These are phyloP conservation scores for Diplogasteroides magnus DNA, from an alignment of 1,140 invertebrate genomes.

Conservation along the genomic window DNA sequence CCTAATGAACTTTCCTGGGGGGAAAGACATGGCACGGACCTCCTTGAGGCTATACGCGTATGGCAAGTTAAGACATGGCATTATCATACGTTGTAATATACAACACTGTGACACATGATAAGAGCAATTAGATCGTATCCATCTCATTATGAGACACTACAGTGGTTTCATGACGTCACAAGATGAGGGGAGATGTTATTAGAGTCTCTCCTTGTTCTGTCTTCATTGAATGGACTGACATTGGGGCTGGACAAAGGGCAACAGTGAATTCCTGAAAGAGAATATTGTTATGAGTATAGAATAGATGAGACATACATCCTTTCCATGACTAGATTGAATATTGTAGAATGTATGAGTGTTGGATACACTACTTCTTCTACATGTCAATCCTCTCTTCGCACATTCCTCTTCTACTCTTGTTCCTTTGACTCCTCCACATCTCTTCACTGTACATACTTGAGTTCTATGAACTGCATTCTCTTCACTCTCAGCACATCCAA, in stretches of 20 bases:
- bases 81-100: no score
- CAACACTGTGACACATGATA: no score
- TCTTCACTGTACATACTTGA: background rate
- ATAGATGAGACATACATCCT: background rate
- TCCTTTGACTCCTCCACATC: background rate
- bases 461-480: background rate
- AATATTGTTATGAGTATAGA: background rate
- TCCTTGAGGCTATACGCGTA: no score
- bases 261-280: conserved; percentile 10
- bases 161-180: no score
- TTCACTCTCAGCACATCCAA: background rate
- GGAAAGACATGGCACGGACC: no score
- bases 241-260: conserved; percentile 5
- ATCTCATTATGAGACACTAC: no score
- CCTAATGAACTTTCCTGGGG: no score
- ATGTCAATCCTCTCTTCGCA: background rate
- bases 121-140: background rate
- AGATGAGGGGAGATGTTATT: no score
- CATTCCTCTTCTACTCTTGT: background rate
- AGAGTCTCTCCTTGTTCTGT: no score
- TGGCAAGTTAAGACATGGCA: no score
- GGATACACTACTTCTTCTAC: background rate
- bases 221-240: no score
- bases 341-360: background rate
- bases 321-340: background rate